Conservation (phyloP, 1,140 invertebrate species). For the Varroa destructor region DNA sequence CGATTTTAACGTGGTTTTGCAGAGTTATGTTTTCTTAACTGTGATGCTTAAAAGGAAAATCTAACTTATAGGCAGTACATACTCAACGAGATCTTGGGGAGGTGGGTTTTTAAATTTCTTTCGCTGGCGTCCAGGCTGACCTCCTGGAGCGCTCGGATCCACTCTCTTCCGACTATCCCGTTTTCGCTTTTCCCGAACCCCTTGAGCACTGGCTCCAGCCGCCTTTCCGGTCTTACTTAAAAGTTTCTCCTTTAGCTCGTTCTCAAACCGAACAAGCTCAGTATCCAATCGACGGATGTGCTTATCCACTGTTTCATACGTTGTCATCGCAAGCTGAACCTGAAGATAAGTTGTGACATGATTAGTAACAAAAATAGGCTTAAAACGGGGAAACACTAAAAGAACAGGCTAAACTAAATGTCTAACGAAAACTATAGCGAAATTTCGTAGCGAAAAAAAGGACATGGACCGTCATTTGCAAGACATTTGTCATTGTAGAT, state of each 20-base stretch:
- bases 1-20: too few relatives aligned
- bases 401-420: too few relatives aligned
- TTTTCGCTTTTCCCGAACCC: constrained; percentile 33
- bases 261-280: constrained; percentile 86
- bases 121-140: not conserved
- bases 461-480: too few relatives aligned
- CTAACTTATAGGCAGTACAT: not conserved
- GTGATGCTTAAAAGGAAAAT: too few relatives aligned
- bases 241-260: constrained; percentile 88
- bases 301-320: constrained; percentile 96
- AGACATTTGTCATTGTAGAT: too few relatives aligned
- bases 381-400: too few relatives aligned
- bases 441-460: too few relatives aligned
- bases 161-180: constrained; percentile 38
- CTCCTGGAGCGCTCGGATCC: not conserved
- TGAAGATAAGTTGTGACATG: too few relatives aligned
- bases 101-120: constrained; percentile 19
- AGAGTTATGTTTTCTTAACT: too few relatives aligned
- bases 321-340: constrained; percentile 90
- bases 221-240: constrained; percentile 44
- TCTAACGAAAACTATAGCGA: too few relatives aligned
- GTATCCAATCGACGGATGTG: constrained; percentile 88
- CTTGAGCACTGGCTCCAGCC: constrained; percentile 30
- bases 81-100: not conserved
- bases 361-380: too few relatives aligned